phyloP scores from a whole-genome alignment of 1,140 invertebrate species.

The Wasmannia auropunctata region DNA sequence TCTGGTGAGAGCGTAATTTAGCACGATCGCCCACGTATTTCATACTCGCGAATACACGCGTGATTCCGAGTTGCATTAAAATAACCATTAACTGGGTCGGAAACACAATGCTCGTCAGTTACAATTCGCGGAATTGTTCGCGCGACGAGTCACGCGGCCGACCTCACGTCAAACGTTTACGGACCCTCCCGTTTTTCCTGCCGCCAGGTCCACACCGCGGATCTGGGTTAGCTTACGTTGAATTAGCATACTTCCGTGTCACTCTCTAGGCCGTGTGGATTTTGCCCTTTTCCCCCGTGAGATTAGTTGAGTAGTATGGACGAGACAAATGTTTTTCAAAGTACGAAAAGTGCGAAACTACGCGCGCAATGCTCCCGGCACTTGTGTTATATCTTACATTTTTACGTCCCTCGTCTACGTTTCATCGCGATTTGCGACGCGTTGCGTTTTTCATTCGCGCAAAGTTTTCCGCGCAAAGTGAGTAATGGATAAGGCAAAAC shows the following conservation, averaged over 20 bases:
- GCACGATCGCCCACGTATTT: slow-evolving; percentile 24
- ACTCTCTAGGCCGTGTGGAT: neutral
- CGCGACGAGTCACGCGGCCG: slow-evolving; percentile 31
- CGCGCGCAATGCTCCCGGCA: neutral
- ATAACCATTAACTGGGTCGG: slow-evolving; percentile 53
- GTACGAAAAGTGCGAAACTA: neutral
- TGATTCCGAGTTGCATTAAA: slow-evolving; percentile 40
- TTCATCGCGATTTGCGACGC: neutral
- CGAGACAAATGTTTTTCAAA: slow-evolving; percentile 12
- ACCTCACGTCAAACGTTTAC: slow-evolving; percentile 54
- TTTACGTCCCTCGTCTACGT: neutral
- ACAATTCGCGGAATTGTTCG: slow-evolving; percentile 50
- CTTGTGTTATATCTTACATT: neutral
- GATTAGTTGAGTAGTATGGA: neutral
- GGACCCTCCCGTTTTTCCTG: slow-evolving; percentile 14
- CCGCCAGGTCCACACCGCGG: neutral
- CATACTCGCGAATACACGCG: neutral
- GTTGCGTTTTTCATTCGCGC: neutral
- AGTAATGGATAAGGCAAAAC: neutral
- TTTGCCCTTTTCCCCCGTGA: neutral
- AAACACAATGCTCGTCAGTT: slow-evolving; percentile 54
- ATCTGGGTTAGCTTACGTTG: slow-evolving; percentile 38
- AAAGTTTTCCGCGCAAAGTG: slow-evolving; percentile 12
- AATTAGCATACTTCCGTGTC: slow-evolving; percentile 19
- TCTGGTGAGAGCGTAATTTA: slow-evolving; percentile 10